Percentiles rank a stretch among this genome's conserved stretches.
Evolutionary conservation across 2,113 vertebrate genomes (phyloP).

Genomic region (Oncorhynchus mykiss): DNA sequence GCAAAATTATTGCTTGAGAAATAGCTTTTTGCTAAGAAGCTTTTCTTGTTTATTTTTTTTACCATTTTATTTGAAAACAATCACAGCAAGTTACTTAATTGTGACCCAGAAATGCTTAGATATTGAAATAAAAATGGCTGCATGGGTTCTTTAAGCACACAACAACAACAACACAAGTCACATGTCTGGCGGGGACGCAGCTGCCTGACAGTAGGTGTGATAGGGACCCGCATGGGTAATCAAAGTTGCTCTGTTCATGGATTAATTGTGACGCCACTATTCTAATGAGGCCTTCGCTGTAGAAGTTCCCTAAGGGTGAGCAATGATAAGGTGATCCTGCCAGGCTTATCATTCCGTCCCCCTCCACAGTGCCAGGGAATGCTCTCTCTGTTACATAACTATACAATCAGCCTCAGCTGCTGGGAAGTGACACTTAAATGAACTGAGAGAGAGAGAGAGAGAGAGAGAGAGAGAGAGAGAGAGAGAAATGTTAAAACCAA

Average conservation of each 20-base stretch:
- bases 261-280: slow-evolving; percentile 25
- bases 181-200: not conserved
- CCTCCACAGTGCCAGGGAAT: not conserved
- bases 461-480: slow-evolving; percentile 12
- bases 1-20: too few species aligned
- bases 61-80: too few species aligned
- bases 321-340: slow-evolving; percentile 36
- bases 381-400: slow-evolving; percentile 48
- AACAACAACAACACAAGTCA: not conserved
- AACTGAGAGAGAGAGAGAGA: slow-evolving; percentile 37
- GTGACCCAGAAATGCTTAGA: too few species aligned
- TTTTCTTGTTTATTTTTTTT: too few species aligned
- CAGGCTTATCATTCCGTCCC: slow-evolving; percentile 4
- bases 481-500: too few species aligned
- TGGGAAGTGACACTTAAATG: slow-evolving; percentile 62
- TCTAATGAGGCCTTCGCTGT: slow-evolving; percentile 31
- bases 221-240: not conserved
- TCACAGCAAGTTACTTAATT: too few species aligned
- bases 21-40: too few species aligned
- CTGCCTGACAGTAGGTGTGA: not conserved
- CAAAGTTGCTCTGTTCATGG: not conserved
- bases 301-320: slow-evolving; percentile 36
- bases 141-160: too few species aligned
- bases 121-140: too few species aligned
- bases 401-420: slow-evolving; percentile 47